phyloP scores from a whole-genome alignment of 37 sponge, comb jelly and placozoan genomes.

The Ephydatia muelleri region DNA sequence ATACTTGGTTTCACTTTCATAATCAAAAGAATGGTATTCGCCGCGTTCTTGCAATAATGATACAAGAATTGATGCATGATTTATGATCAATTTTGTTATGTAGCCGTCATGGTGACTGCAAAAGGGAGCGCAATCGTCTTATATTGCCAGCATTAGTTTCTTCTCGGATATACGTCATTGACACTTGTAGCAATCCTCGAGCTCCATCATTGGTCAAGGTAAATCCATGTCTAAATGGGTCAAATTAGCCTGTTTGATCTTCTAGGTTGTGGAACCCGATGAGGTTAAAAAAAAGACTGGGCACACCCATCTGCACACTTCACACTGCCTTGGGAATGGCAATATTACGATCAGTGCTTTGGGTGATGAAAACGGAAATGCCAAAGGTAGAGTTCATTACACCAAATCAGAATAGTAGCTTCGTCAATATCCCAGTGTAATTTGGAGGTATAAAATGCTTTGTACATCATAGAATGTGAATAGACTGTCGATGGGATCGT shows the following conservation, averaged over 20 bases:
- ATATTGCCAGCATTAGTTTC: slow-evolving; percentile 75
- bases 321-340: slow-evolving; percentile 83
- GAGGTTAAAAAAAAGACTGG: slow-evolving; percentile 64
- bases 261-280: slow-evolving; percentile 70
- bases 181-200: slow-evolving; percentile 68
- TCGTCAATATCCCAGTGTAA: too few relatives aligned
- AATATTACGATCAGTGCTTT: slow-evolving; percentile 81
- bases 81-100: too few relatives aligned
- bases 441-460: too few relatives aligned
- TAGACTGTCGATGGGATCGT: too few relatives aligned
- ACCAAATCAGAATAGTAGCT: not conserved
- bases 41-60: too few relatives aligned
- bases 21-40: too few relatives aligned
- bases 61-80: too few relatives aligned
- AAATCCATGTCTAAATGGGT: not conserved
- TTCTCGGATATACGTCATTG: slow-evolving; percentile 76
- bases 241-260: too few relatives aligned
- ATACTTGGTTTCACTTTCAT: too few relatives aligned
- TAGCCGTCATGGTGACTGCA: slow-evolving; percentile 80
- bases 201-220: slow-evolving; percentile 76
- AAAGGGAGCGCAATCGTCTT: slow-evolving; percentile 61
- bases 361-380: slow-evolving; percentile 81
- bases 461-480: too few relatives aligned
- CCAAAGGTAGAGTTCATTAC: slow-evolving; percentile 45
- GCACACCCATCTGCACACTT: slow-evolving; percentile 69